A percentile compares a stretch with the other conserved stretches of the same genome.
Evolutionary conservation across 2,113 vertebrate species (phyloP).

Genomic region (Furnarius figulus): DNA sequence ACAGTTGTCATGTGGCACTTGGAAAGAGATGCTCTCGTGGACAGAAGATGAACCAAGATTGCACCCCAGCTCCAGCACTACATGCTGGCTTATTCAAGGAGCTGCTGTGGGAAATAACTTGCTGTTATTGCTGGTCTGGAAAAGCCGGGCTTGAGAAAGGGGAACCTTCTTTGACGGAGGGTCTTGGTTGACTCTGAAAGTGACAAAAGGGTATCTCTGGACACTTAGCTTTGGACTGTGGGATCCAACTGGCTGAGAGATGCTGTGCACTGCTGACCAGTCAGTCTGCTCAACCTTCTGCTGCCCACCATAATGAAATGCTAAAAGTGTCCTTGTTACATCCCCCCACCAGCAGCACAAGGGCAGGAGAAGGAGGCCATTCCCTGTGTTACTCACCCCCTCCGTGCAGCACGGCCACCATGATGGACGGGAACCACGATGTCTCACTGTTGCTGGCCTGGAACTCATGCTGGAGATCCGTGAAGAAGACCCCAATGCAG

Average conservation of each 20-base stretch:
- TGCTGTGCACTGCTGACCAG: background rate
- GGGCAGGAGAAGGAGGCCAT: background rate
- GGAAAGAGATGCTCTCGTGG: background rate
- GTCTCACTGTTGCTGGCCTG: conserved; percentile 88
- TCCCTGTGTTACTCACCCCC: conserved; percentile 79
- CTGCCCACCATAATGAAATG: fast-evolving
- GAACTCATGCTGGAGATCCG: conserved; percentile 87
- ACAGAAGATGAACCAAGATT: background rate
- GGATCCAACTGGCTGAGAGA: background rate
- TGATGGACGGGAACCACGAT: conserved; percentile 93
- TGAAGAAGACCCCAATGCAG: conserved; percentile 89
- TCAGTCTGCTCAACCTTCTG: background rate
- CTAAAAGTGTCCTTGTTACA: fast-evolving
- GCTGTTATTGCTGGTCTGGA: background rate
- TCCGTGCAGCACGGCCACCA: conserved; percentile 84
- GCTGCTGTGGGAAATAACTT: background rate
- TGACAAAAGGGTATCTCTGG: background rate
- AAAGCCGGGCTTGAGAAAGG: background rate
- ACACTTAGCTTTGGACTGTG: background rate
- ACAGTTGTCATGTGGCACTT: background rate
- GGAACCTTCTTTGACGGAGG: background rate
- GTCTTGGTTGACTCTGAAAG: background rate
- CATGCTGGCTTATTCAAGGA: background rate
- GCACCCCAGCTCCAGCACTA: background rate
- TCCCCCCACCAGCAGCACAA: background rate